Evolutionary conservation across 2,888 invertebrate species (phyloP), one percentile per base, ranked within the genome.

Genomic region (Cosmia trapezina): DNA sequence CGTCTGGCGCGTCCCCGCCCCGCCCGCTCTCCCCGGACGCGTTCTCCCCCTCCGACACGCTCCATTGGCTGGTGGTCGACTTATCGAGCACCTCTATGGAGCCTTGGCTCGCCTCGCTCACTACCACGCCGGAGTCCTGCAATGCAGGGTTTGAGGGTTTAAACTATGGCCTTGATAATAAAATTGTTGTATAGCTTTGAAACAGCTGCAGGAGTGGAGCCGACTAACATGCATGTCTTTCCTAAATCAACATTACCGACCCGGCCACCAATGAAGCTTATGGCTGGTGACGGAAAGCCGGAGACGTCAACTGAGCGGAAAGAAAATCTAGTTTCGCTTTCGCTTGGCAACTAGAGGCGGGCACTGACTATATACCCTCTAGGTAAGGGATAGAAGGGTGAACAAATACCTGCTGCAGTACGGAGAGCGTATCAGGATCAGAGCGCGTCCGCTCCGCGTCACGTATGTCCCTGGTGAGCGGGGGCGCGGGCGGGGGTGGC

Each of bases 61-160:
- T 96, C 96, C 96, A 96, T 94, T 96, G 96, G 92, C 96, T 96
- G 89, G 95, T 96, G 92, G 96, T 95, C 92, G 96, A 96, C 91
- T 96, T 96, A 87, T 96, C 96, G 93, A 96, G 95, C 93, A 96
- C 95, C 93, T 96, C 96, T 91, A 96, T 95, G 92, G 96, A 96
- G 92, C 96, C 96, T 87, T 95, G 96, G 85, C 96, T 96, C 76
- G 95, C 95, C 87, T 96, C 96, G 87, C 96, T 96, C 83, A 96
- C 96, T 79, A 96, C 95, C 78, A 96, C 96, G 70, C 96, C 96
- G 11, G 96, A 96, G 80, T 96, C 96, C 96, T 95, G 91, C 0
- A 88, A 90, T 11, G 33, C 22, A 28, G 19, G 37, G 4, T 47
- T 61, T 33, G 28, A 57, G 11, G 5, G 14, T 37, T 69, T 11